Evolutionary conservation across 2,888 invertebrate species (phyloP), one percentile per base, ranked within the genome.

Genomic region (Iselma pallidipennis): DNA sequence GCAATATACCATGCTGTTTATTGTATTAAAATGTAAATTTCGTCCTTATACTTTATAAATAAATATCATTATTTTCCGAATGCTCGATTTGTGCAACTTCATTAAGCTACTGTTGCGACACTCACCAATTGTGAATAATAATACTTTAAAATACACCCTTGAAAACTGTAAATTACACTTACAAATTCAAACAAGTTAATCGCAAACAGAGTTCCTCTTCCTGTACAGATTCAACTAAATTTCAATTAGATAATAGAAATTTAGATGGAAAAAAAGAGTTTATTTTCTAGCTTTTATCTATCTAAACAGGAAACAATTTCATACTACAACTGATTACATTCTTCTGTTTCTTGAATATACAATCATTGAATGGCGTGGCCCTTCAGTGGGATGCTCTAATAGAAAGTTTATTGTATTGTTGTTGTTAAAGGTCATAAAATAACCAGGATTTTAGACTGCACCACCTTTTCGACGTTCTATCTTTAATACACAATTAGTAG

Each of bases 221-320:
- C 19, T 14, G 29, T 52, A 29, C 14, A 29, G 52, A 21, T 29
- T 19, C n/a, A 19, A 29, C 16, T n/a, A 33, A 45, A 10, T 48
- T 48, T n/a, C n/a, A n/a, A n/a, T n/a, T n/a, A n/a, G n/a, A n/a
- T n/a, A n/a, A n/a, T n/a, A n/a, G n/a, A n/a, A n/a, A n/a, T n/a
- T 14, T 37, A 37, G n/a, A 37, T 4, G 4, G 16, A 37, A 4
- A 37, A 37, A 6, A 37, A 6, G 12, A 9, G 33, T 31, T 31
- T 9, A 31, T 31, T 31, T 37, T 37, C 42, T 37, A 9, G 9
- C 9, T 74, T 75, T 74, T 73, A 73, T 70, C 73, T 75, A 74
- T 75, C 74, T 72, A 69, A 70, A 70, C 69, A 73, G 73, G 73
- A 73, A 73, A 72, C 71, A 61, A 61, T 57, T 73, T 71, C 73